A percentile compares a stretch with the other conserved stretches of the same genome.
These are phyloP conservation scores for Acleris laterana DNA, from an alignment of 2,888 invertebrate genomes.

Conservation along the genomic window DNA sequence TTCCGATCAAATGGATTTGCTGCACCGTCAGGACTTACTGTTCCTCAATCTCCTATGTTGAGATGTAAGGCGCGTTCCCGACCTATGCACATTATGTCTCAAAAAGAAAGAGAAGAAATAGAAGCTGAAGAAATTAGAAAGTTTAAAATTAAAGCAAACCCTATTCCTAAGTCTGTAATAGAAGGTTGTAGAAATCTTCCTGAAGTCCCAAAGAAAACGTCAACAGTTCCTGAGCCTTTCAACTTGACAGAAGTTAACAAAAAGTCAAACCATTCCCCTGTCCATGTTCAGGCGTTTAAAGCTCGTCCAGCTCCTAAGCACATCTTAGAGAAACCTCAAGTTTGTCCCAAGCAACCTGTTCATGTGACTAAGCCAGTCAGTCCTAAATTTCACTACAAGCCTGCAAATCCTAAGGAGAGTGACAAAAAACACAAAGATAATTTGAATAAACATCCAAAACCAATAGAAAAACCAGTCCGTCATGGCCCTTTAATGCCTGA, in stretches of 20 bases:
- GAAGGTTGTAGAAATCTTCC: constrained; percentile 78
- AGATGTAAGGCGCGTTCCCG: constrained; percentile 83
- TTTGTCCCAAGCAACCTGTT: constrained; percentile 60
- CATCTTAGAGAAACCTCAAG: constrained; percentile 72
- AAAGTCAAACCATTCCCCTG: constrained; percentile 57
- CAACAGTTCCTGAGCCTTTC: constrained; percentile 86
- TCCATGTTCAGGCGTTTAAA: constrained; percentile 72
- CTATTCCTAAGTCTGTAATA: constrained; percentile 85
- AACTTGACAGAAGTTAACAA: constrained; percentile 85
- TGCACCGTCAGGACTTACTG: constrained; percentile 63
- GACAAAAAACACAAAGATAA: constrained; percentile 40
- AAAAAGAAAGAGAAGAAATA: constrained; percentile 85
- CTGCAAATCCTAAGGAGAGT: constrained; percentile 50
- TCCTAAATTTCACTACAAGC: constrained; percentile 69
- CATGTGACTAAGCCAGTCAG: constrained; percentile 61
- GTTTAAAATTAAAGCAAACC: constrained; percentile 87
- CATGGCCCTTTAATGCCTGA: constrained; percentile 64
- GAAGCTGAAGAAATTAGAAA: constrained; percentile 87
- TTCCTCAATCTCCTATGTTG: constrained; percentile 81
- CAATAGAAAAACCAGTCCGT: constrained; percentile 47
- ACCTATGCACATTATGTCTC: constrained; percentile 79
- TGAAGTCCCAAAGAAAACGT: constrained; percentile 79
- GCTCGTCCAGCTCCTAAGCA: constrained; percentile 86
- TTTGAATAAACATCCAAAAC: constrained; percentile 30
- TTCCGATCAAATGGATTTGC: constrained; percentile 54